Base-by-base conservation (phyloP, 2,113 vertebrate genomes). In the Bubo scandiacus region DNA sequence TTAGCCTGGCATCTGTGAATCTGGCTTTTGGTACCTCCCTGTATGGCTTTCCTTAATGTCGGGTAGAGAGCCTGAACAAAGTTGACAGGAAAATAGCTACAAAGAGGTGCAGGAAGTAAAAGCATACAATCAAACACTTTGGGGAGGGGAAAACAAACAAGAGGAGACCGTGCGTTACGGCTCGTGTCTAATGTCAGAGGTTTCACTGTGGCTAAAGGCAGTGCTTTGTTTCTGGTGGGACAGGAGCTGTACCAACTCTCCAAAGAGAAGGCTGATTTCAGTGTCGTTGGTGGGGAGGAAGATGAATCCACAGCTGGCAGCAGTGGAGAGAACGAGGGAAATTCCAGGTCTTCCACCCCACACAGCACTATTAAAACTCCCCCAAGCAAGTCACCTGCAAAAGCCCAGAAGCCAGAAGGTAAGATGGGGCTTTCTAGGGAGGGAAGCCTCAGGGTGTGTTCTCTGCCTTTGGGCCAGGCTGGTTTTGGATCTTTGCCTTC, bases 221-320 rank as follows among this genome's bases (percentile, higher is more conserved):
- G 0, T 17, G 58, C 71, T 82, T 43, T 92, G 30, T 92, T 75
- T 61, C 61, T 88, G 52, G 29, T 34, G 82, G 80, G 70, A 42
- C 88, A 99, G 99, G 99, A 99, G 86, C 98, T 99, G 63, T 99
- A 98, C 97, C 99, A 99, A 14, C 97, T 99, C 71, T 99, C 99
- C 25, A 99, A 99, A 94, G 99, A 99, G 96, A 99, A 98, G 88
- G 98, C 98, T 1, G 99, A 99, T 96, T 99, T 99, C 75, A 97
- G 88, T 21, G 97, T 99, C 52, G 97, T 84, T 2, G 97, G 98
- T 2, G 98, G 98, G 7, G 98, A 99, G 4, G 99, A 99, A 71
- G 98, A 98, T n/a, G 97, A 98, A 72, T 99, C 99, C 9, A 84
- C 96, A 0, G 98, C 99, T 4, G 98, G 97, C 92, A 98, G 98